Conservation (phyloP, 2,888 invertebrate genomes). For the Netelia fuscicornis region DNA sequence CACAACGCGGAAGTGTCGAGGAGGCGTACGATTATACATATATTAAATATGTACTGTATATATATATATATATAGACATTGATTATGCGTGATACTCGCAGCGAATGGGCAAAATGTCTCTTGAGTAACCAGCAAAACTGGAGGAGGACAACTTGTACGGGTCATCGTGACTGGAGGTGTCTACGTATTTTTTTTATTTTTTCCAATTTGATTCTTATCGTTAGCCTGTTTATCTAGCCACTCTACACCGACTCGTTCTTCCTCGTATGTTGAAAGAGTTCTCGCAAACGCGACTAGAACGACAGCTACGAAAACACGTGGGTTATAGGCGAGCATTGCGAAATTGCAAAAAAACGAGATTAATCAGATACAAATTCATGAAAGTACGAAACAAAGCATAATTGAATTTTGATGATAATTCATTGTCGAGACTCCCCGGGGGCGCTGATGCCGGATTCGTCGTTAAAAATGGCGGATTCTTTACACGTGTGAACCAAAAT, state of each 20-base stretch:
- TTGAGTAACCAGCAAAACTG: not conserved
- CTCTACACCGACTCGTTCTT: not conserved
- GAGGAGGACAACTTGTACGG: not conserved
- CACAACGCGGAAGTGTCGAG: slow-evolving; percentile 77
- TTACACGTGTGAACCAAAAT: not conserved
- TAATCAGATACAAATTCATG: not conserved
- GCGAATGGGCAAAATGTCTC: not conserved
- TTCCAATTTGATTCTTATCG: not conserved
- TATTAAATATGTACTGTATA: slow-evolving; percentile 72
- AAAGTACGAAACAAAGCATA: not conserved
- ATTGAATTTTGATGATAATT: not conserved
- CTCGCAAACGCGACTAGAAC: not conserved
- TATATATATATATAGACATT: not conserved
- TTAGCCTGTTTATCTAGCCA: not conserved
- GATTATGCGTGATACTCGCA: not conserved
- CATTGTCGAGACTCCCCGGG: not conserved
- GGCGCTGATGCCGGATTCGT: not conserved
- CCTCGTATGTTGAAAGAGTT: not conserved
- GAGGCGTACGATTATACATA: slow-evolving; percentile 69
- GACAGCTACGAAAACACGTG: not conserved
- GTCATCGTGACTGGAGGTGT: not conserved
- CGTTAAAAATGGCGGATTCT: not conserved
- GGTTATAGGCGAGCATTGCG: not conserved
- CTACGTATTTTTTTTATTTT: not conserved
- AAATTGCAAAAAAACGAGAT: not conserved